Conservation (phyloP, 2,888 invertebrate species). For the Arrhopalites spinosus region DNA sequence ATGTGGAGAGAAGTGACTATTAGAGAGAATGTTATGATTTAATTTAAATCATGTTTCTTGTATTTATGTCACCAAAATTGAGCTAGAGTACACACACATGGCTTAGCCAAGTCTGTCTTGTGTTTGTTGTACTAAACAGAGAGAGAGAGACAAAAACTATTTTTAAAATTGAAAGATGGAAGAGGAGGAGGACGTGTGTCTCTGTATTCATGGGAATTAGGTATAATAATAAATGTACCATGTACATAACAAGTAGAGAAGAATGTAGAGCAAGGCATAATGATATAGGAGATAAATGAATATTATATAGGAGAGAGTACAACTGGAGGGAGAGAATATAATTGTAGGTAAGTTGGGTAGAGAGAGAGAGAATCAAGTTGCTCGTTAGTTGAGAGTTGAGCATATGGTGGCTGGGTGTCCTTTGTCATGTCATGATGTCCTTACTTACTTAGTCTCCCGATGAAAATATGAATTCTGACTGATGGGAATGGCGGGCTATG, state of each 20-base stretch:
- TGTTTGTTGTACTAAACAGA: too few species aligned
- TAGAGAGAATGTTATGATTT: slow-evolving; percentile 6
- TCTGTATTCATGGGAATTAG: too few species aligned
- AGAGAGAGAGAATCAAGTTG: neutral
- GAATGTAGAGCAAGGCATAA: neutral
- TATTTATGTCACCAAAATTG: too few species aligned
- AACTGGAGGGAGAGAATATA: neutral
- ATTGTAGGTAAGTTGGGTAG: neutral
- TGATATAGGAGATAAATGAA: neutral
- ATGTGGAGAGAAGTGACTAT: neutral
- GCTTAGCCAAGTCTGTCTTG: too few species aligned
- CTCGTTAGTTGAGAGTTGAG: slow-evolving; percentile 3
- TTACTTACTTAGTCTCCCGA: neutral
- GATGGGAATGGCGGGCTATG: slow-evolving; percentile 1
- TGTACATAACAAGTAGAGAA: neutral
- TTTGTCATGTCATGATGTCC: slow-evolving; percentile 1
- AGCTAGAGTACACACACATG: too few species aligned
- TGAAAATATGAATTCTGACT: slow-evolving; percentile 15
- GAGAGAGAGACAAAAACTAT: too few species aligned
- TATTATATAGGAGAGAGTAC: neutral
- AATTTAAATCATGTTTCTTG: neutral
- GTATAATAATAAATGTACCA: too few species aligned
- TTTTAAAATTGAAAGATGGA: too few species aligned
- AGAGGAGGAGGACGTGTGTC: too few species aligned
- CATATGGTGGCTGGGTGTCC: neutral